These are phyloP conservation scores for Epinephelus coioides DNA, from an alignment of 2,797 vertebrate species.

Conservation along the genomic window DNA sequence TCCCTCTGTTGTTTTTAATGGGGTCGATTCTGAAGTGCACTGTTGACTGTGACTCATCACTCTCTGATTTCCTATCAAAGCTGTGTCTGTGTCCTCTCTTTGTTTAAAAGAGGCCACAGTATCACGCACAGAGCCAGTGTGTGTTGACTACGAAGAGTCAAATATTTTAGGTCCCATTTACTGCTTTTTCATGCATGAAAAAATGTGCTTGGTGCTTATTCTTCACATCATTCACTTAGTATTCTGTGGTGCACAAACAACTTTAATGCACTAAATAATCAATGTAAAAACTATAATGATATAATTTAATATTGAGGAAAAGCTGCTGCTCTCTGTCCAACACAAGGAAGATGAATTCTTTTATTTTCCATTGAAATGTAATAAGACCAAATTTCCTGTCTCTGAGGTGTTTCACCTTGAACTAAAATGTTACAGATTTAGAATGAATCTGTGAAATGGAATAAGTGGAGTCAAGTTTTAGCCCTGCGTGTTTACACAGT, in stretches of 20 bases:
- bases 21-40: conserved; percentile 41
- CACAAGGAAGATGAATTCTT: background rate
- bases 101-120: conserved; percentile 25
- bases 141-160: conserved; percentile 2
- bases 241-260: conserved; percentile 23
- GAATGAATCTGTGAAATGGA: conserved; percentile 36
- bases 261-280: conserved; percentile 17
- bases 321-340: background rate
- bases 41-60: conserved; percentile 55
- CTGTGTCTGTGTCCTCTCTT: conserved; percentile 22
- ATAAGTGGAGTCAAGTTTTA: conserved; percentile 17
- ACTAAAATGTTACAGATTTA: conserved; percentile 30
- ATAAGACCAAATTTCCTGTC: conserved; percentile 20
- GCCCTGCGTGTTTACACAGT: conserved; percentile 34
- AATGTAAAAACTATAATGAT: background rate
- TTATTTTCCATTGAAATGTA: conserved; percentile 12
- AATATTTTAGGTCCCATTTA: conserved; percentile 20
- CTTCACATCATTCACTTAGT: background rate
- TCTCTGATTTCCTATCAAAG: conserved; percentile 40
- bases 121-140: conserved; percentile 5
- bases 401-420: conserved; percentile 7
- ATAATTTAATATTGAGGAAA: conserved; percentile 19
- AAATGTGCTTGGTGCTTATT: background rate
- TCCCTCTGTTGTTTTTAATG: conserved; percentile 42
- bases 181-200: conserved; percentile 11